Evolutionary conservation across 2,888 invertebrate genomes (phyloP).

Genomic region (Leptogaster cylindrica): DNA sequence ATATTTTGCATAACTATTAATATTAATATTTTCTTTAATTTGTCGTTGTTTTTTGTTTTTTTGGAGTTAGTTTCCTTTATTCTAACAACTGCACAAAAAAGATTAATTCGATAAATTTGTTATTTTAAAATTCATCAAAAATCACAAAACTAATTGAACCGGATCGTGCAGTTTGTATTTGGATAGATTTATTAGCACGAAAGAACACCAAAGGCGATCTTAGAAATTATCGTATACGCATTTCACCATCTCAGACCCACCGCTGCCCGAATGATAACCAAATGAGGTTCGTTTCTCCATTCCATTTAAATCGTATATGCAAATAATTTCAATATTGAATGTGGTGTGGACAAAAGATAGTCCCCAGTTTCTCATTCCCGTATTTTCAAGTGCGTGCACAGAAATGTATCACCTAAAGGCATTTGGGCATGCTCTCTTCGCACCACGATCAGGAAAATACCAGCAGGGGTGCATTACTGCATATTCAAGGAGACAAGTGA

Average conservation of each 20-base stretch:
- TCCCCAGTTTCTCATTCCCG: too few species aligned
- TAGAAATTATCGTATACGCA: constrained; percentile 25
- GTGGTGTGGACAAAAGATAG: constrained; percentile 37
- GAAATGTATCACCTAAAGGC: constrained; percentile 26
- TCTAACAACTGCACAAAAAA: too few species aligned
- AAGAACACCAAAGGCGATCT: constrained; percentile 29
- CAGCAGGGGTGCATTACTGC: constrained; percentile 35
- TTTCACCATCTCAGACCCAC: constrained; percentile 27
- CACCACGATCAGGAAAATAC: constrained; percentile 29
- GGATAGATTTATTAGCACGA: constrained; percentile 19
- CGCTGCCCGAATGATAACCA: constrained; percentile 27
- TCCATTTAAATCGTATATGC: constrained; percentile 17
- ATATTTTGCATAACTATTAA: too few species aligned
- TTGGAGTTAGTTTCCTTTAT: too few species aligned
- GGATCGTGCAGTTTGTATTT: constrained; percentile 9
- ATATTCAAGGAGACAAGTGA: not conserved
- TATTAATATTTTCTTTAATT: too few species aligned
- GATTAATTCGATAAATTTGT: too few species aligned
- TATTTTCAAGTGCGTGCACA: constrained; percentile 25
- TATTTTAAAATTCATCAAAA: constrained; percentile 13
- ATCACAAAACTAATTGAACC: constrained; percentile 31
- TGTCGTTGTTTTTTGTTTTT: too few species aligned
- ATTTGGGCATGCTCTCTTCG: constrained; percentile 6
- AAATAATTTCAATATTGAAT: constrained; percentile 36
- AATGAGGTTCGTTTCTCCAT: constrained; percentile 13